Conservation (phyloP, 2,797 vertebrate genomes). For the Microhierax caerulescens region DNA sequence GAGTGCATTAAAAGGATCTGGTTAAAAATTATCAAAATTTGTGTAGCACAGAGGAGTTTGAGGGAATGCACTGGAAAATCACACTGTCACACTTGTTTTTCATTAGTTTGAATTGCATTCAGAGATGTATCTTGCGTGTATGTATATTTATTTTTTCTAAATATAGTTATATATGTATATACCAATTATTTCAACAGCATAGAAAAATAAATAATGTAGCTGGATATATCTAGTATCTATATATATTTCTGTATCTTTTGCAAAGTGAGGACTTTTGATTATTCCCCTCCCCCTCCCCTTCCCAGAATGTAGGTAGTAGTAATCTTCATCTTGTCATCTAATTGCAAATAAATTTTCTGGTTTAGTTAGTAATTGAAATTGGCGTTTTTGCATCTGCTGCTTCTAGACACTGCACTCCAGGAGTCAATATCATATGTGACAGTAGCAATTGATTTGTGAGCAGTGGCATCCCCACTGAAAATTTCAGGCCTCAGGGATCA, state of each 20-base stretch:
- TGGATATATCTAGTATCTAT: background rate
- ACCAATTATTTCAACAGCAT: background rate
- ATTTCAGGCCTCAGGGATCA: background rate
- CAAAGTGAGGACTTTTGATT: background rate
- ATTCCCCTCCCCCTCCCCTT: background rate
- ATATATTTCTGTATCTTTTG: background rate
- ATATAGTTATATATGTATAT: background rate
- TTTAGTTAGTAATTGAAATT: slow-evolving; percentile 41
- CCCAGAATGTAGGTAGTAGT: background rate
- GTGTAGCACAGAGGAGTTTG: background rate
- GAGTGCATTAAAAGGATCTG: background rate
- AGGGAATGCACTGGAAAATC: background rate
- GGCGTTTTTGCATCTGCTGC: background rate
- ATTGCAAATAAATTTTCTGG: background rate
- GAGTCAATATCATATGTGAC: slow-evolving; percentile 3
- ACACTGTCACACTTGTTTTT: background rate
- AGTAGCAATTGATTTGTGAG: slow-evolving; percentile 6
- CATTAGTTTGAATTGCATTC: background rate
- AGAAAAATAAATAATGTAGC: background rate
- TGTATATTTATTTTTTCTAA: background rate
- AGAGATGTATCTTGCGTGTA: background rate
- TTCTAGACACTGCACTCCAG: background rate
- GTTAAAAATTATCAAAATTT: background rate
- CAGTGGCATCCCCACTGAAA: background rate
- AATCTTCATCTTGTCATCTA: background rate